Base-by-base conservation (phyloP, 2,797 vertebrate genomes). In the Urophycis tenuis region DNA sequence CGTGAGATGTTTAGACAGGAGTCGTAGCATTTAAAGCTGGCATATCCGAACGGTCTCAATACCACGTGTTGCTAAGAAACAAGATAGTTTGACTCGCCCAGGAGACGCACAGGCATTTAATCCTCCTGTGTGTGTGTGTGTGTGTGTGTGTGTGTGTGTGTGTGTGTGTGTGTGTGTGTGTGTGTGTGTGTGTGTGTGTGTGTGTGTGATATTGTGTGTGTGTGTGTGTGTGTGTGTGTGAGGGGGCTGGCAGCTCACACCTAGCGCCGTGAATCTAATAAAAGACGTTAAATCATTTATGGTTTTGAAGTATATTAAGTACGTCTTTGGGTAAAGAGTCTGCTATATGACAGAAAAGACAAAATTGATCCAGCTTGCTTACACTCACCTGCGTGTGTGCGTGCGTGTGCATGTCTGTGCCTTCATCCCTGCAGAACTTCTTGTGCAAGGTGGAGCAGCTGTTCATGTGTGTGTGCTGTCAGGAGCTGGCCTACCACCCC, bases 401-500 rank as follows among this genome's bases (percentile, higher is more conserved):
- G 34, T 74, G 11, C 74, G 29, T 74, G 32, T 71, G 1, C 19
- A 3, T 60, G 39, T 32, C 5, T 49, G 31, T 53, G 31, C 6
- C 32, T 49, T 11, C n/a, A 29, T 73, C 7, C 49, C 3, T 70
- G 4, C 85, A 99, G 98, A 98, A 96, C 91, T 99, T 99, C 91
- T 92, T 99, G 90, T 94, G 94, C 86, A 99, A 97, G 90, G 94
- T 98, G 93, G 97, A 99, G 90, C 95, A 98, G 87, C 95, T 94
- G 81, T 99, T 99, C 88, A 98, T 99, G 97, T 99, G 98, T 75
- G 95, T 99, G 82, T 99, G 97, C 94, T 99, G 98, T 93, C 98
- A 99, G 92, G 98, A 99, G 85, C 90, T 99, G 86, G 95, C 97
- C 86, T 98, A 93, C 91, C 96, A 98, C 87, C 98, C 98, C 64